Base-by-base conservation (phyloP, 2,888 invertebrate genomes). In the Druceiella hillmani region DNA sequence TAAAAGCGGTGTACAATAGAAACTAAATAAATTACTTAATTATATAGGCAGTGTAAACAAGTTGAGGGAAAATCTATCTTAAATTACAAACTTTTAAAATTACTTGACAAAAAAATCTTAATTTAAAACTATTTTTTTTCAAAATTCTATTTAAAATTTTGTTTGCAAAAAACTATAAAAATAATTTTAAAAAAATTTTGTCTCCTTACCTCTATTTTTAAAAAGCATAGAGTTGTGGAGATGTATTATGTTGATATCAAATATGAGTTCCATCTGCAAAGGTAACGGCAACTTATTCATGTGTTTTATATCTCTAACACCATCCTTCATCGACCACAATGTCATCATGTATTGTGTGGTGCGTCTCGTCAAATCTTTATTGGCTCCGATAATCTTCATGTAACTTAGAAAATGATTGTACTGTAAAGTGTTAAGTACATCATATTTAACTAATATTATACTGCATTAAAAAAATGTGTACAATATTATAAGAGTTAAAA, bases 181-280 rank as follows among this genome's bases (percentile, higher is more conserved):
- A n/a, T n/a, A n/a, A 13, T 17, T 22, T 13, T 33, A 38, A 27
- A 40, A 28, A 49, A 38, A 41, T 30, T 43, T 41, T 11, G 15
- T 34, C 30, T 43, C 44, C 53, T 53, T 42, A 66, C 66, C 56
- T 13, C 61, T 56, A 14, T 66, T 56, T 43, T 58, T 55, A 50
- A 70, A 65, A 9, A 70, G 46, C 35, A 67, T 36, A 1, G 68
- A 62, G 33, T 59, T 60, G 49, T 68, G 67, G 38, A 69, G 66
- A 42, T 62, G 58, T 12, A 57, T 59, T 9, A 70, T 62, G 37
- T 68, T 70, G 22, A 69, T 66, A 43, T 71, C 70, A 37, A 68
- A 71, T 22, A 69, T 66, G 10, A 70, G 57, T 46, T 71, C 70
- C 65, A 64, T 69, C 44, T 64, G 66, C 36, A 71, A 44, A 0